Evolutionary conservation across 2,888 invertebrate species (phyloP).

Genomic region (Artemia sp.): DNA sequence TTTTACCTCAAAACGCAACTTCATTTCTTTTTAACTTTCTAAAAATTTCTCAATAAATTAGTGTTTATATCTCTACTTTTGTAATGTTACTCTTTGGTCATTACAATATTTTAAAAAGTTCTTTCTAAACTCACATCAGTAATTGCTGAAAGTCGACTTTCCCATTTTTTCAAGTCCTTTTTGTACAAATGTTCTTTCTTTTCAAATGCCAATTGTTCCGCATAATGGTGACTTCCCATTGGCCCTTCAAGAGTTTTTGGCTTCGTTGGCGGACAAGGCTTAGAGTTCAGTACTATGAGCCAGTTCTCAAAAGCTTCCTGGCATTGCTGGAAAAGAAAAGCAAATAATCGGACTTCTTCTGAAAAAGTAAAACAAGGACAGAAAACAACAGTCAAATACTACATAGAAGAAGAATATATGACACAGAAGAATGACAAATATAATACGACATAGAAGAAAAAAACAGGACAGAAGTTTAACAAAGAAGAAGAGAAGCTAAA

Average conservation of each 20-base stretch:
- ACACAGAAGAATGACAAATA: too few relatives aligned
- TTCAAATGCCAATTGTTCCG: slow-evolving; percentile 72
- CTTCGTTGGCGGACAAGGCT: slow-evolving; percentile 31
- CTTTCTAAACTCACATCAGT: slow-evolving; percentile 39
- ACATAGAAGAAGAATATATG: too few relatives aligned
- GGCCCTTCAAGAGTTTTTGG: not conserved
- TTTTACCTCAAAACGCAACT: too few relatives aligned
- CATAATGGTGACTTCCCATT: slow-evolving; percentile 40
- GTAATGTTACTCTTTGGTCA: too few relatives aligned
- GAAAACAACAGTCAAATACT: too few relatives aligned
- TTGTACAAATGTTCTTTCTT: slow-evolving; percentile 61
- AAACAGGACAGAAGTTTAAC: too few relatives aligned
- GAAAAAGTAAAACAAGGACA: too few relatives aligned
- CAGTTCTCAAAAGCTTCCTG: not conserved
- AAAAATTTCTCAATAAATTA: too few relatives aligned
- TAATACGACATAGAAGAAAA: too few relatives aligned
- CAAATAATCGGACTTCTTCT: not conserved
- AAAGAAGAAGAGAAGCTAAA: too few relatives aligned
- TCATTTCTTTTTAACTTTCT: too few relatives aligned
- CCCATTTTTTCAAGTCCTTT: slow-evolving; percentile 50
- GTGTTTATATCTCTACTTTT: not conserved
- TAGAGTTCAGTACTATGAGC: slow-evolving; percentile 25
- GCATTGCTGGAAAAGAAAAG: not conserved
- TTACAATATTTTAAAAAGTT: not conserved
- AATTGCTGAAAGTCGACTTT: slow-evolving; percentile 38